Evolutionary conservation across 2,113 vertebrate species (phyloP).

Genomic region (Mola mola): DNA sequence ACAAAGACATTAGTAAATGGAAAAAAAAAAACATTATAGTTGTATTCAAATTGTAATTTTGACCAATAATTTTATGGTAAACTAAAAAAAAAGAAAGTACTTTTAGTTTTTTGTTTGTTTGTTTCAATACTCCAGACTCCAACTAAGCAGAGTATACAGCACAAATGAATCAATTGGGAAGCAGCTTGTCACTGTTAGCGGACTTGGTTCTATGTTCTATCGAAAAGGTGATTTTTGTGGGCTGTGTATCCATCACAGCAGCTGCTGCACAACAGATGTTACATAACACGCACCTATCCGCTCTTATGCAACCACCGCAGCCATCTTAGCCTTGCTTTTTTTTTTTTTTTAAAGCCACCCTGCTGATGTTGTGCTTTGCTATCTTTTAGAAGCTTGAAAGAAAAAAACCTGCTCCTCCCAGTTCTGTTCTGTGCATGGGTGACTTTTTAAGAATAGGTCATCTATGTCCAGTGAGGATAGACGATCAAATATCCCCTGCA

Average conservation of each 20-base stretch:
- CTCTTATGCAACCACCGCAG: constrained; percentile 54
- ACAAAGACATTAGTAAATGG: no score
- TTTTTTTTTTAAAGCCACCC: constrained; percentile 44
- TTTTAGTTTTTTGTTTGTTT: no score
- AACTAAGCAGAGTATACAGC: no score
- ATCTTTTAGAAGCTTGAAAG: constrained; percentile 19
- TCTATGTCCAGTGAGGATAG: constrained; percentile 8
- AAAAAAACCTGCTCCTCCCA: constrained; percentile 1
- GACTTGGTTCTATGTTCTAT: no score
- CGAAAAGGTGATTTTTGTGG: constrained; percentile 3
- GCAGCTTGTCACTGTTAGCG: no score
- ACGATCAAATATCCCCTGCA: constrained; percentile 4
- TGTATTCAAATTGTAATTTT: no score
- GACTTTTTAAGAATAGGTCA: constrained; percentile 32
- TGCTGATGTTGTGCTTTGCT: background rate
- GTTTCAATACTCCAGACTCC: no score
- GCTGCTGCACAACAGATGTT: constrained; percentile 46
- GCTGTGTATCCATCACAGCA: constrained; percentile 41
- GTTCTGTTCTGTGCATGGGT: constrained; percentile 7
- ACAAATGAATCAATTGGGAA: no score
- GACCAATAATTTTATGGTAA: no score
- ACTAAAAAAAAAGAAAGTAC: no score
- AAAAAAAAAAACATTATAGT: no score
- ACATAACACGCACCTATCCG: constrained; percentile 42
- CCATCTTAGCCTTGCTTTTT: no score